Evolutionary conservation across 2,888 invertebrate genomes (phyloP).

Genomic region (Frankliniella intonsa): DNA sequence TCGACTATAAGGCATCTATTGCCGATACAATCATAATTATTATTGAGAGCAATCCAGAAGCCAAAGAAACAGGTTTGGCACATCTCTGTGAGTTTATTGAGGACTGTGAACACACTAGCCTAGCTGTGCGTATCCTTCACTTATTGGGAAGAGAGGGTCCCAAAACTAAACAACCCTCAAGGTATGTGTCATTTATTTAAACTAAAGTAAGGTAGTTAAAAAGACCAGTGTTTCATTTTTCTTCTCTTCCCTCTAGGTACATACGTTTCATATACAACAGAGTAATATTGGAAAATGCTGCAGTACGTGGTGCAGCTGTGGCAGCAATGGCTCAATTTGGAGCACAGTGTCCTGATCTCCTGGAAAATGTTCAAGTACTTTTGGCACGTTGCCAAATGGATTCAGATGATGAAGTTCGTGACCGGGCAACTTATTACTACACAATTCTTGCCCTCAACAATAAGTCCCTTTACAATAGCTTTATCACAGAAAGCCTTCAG

Average conservation of each 20-base stretch:
- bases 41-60: slow-evolving; percentile 96
- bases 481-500: slow-evolving; percentile 68
- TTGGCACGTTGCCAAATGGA: slow-evolving; percentile 88
- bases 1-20: slow-evolving; percentile 97
- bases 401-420: slow-evolving; percentile 96
- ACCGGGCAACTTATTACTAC: slow-evolving; percentile 94
- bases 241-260: slow-evolving; percentile 50
- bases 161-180: slow-evolving; percentile 85
- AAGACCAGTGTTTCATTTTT: slow-evolving; percentile 11
- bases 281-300: slow-evolving; percentile 93
- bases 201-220: slow-evolving; percentile 1
- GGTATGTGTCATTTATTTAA: slow-evolving; percentile 43
- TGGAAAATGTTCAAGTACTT: slow-evolving; percentile 78
- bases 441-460: slow-evolving; percentile 72
- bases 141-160: slow-evolving; percentile 96
- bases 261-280: slow-evolving; percentile 82
- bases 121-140: slow-evolving; percentile 94
- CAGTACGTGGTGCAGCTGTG: slow-evolving; percentile 94
- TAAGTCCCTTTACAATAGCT: slow-evolving; percentile 66
- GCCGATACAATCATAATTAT: slow-evolving; percentile 97
- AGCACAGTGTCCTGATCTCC: slow-evolving; percentile 83
- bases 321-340: slow-evolving; percentile 97
- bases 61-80: slow-evolving; percentile 87
- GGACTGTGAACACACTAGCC: slow-evolving; percentile 95
- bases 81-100: slow-evolving; percentile 99